phyloP scores from a whole-genome alignment of 2,888 invertebrate genomes.

The Dasypolia templi region DNA sequence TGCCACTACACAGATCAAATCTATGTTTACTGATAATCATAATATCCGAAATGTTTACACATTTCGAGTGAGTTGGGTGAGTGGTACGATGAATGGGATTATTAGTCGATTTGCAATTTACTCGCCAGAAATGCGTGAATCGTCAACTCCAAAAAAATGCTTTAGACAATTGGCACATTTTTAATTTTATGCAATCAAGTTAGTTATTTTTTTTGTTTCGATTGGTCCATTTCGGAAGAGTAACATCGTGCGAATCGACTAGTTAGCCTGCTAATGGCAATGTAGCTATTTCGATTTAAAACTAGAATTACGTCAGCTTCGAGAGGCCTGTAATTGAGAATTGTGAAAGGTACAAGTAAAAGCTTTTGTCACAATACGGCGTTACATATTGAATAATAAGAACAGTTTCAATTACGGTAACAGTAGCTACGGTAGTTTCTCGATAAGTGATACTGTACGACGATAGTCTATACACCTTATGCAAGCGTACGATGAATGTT shows the following conservation, averaged over 20 bases:
- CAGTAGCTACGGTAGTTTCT: slow-evolving; percentile 2
- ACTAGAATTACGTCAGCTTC: not conserved
- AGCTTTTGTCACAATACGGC: slow-evolving; percentile 29
- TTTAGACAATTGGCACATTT: no score
- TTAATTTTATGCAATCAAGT: no score
- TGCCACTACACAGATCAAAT: slow-evolving; percentile 6
- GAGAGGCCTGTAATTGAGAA: not conserved
- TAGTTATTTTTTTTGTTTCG: no score
- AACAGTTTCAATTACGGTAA: slow-evolving; percentile 7
- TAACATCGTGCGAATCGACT: no score
- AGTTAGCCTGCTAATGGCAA: not conserved
- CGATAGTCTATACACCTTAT: no score
- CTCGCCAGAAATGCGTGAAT: no score
- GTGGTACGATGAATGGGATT: slow-evolving; percentile 1
- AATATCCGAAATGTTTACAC: not conserved
- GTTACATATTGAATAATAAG: slow-evolving; percentile 25
- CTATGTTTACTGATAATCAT: slow-evolving; percentile 6
- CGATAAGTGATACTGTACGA: slow-evolving; percentile 1
- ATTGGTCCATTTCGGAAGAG: no score
- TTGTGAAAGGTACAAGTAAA: slow-evolving; percentile 24
- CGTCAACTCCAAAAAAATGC: no score
- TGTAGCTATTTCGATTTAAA: not conserved
- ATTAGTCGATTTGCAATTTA: no score
- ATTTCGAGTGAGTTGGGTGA: slow-evolving; percentile 10
- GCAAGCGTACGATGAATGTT: no score